Evolutionary conservation across 2,888 invertebrate species (phyloP).

Genomic region (Netelia inedita): DNA sequence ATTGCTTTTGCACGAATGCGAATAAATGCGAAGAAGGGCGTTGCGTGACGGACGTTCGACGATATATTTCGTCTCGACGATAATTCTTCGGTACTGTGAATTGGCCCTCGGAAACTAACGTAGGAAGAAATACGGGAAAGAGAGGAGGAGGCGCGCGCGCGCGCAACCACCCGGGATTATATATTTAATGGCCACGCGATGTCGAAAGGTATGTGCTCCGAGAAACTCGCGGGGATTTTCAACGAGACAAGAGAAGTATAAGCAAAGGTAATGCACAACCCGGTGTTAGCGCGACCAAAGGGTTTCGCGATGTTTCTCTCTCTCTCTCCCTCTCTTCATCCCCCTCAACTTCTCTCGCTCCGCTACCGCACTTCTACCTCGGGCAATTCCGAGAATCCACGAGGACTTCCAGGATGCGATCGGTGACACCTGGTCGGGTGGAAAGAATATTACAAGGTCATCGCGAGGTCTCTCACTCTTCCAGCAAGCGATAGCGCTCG

Average conservation of each 20-base stretch:
- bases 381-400: constrained; percentile 56
- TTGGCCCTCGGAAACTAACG: not conserved
- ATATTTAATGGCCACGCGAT: constrained; percentile 59
- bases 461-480: constrained; percentile 66
- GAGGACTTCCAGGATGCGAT: constrained; percentile 65
- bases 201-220: constrained; percentile 38
- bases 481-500: constrained; percentile 29
- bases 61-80: constrained; percentile 50
- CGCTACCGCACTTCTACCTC: constrained; percentile 25
- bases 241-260: constrained; percentile 38
- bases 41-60: constrained; percentile 62
- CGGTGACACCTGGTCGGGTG: constrained; percentile 70
- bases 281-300: constrained; percentile 27
- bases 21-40: constrained; percentile 47
- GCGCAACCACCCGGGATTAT: not conserved
- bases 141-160: not conserved
- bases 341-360: constrained; percentile 58
- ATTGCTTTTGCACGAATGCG: constrained; percentile 51
- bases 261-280: constrained; percentile 39
- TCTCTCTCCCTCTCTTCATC: constrained; percentile 59
- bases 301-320: constrained; percentile 50
- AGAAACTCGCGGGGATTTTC: constrained; percentile 48
- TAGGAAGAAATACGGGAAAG: constrained; percentile 12
- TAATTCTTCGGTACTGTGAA: constrained; percentile 40
- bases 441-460: constrained; percentile 71